Evolutionary conservation across 1,140 invertebrate genomes (phyloP), one percentile per base, ranked within the genome.

Genomic region (Ceratitis capitata): DNA sequence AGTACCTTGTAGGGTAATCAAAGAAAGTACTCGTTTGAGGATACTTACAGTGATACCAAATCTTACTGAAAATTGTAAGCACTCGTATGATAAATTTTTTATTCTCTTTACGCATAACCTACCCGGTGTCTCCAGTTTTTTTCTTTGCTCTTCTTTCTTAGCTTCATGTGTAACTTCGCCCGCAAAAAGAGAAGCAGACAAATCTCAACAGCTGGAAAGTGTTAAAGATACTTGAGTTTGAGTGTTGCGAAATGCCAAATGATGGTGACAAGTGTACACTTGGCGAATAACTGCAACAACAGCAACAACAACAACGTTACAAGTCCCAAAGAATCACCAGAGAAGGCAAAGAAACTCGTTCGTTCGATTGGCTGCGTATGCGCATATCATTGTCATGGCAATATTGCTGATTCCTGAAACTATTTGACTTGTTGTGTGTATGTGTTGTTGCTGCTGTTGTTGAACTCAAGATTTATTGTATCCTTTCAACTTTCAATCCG

Each of bases 401-500:
- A 45, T 47, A 23, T 35, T 10, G 7, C 4, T 23, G 42, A 1
- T 10, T 35, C 19, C 39, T 1, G 39, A n/a, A 35, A 42, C 69
- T 19, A 19, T 39, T 19, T 16, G 51, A 53, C n/a, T n/a, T n/a
- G n/a, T n/a, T n/a, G n/a, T n/a, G n/a, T n/a, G 51, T 56, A n/a
- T 5, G 6, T 56, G 23, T 56, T n/a, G n/a, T n/a, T n/a, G 14
- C 19, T n/a, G 6, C 39, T 45, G n/a, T 45, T 23, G 39, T 10
- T 74, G 19, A 7, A 19, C 0, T 26, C 58, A 78, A 78, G 69
- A 78, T 78, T 78, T 45, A 78, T 78, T 4, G 69, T 78, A 78
- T 78, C 69, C 69, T 78, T 78, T 78, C 69, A 78, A 78, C 69
- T 78, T 42, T 78, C 69, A 42, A 78, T 45, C 42, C 42, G 10